Conservation (phyloP, 2,888 invertebrate genomes). For the Thecocarcelia acutangulata region DNA sequence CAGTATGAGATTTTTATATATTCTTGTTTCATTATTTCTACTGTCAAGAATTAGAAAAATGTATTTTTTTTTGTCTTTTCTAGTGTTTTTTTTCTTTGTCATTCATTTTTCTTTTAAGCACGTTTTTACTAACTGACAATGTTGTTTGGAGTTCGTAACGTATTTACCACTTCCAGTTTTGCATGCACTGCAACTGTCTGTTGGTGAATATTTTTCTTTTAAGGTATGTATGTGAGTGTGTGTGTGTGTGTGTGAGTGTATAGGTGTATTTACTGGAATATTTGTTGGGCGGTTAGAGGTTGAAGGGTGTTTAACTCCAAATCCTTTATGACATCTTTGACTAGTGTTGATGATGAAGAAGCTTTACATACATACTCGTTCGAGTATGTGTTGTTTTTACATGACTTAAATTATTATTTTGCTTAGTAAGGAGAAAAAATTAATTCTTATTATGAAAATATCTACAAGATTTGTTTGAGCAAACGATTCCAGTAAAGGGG, state of each 20-base stretch:
- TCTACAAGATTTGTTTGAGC: too few relatives aligned
- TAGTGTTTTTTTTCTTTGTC: constrained; percentile 16
- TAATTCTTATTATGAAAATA: background rate
- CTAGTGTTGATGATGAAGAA: constrained; percentile 65
- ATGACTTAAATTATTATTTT: constrained; percentile 35
- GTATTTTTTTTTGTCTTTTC: constrained; percentile 18
- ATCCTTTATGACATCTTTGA: constrained; percentile 58
- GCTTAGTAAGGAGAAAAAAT: constrained; percentile 24
- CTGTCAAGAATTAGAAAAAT: constrained; percentile 49
- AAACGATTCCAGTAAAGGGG: too few relatives aligned
- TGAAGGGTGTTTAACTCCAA: constrained; percentile 45
- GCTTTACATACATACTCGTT: constrained; percentile 44
- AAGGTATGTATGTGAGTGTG: background rate
- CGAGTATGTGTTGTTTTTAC: constrained; percentile 21
- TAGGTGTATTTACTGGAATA: background rate
- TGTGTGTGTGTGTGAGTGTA: background rate
- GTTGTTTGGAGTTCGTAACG: constrained; percentile 57
- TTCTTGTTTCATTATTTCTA: constrained; percentile 22
- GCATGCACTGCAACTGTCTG: background rate
- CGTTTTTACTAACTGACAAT: constrained; percentile 63
- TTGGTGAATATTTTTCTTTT: too few relatives aligned
- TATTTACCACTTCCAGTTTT: constrained; percentile 36
- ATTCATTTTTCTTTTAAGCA: constrained; percentile 46
- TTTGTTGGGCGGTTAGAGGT: background rate
- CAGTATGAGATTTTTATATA: constrained; percentile 33